Evolutionary conservation across 2,797 vertebrate genomes (phyloP).

Genomic region (Rhinella marina): DNA sequence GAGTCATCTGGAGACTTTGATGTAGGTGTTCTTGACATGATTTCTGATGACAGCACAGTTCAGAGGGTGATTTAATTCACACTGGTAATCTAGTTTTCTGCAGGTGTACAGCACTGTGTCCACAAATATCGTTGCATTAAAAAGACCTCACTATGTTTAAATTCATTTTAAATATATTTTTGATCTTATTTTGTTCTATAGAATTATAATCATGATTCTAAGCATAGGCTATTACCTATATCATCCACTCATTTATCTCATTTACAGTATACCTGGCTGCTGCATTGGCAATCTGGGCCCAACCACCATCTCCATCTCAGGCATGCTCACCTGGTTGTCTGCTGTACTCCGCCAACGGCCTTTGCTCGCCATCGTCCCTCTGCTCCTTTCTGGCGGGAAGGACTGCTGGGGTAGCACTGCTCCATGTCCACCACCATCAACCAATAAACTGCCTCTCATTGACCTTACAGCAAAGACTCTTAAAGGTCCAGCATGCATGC

Average conservation of each 20-base stretch:
- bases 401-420: no score
- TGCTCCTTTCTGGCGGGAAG: no score
- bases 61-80: neutral
- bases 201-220: neutral
- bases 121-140: neutral
- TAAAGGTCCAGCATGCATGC: no score
- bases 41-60: neutral
- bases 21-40: conserved; percentile 12
- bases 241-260: neutral
- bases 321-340: no score
- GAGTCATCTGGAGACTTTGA: conserved; percentile 10
- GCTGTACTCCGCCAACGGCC: no score
- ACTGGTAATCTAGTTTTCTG: neutral
- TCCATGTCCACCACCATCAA: no score
- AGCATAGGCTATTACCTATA: neutral
- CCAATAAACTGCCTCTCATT: no score
- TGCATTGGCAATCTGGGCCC: no score
- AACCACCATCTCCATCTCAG: no score
- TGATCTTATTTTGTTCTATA: neutral
- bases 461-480: no score
- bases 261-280: neutral
- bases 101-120: neutral
- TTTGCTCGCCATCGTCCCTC: no score
- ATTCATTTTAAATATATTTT: neutral
- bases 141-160: neutral